Percentiles rank a stretch among this genome's conserved stretches.
Conservation (phyloP, 2,888 invertebrate species). For the Invenusta paracnida region DNA sequence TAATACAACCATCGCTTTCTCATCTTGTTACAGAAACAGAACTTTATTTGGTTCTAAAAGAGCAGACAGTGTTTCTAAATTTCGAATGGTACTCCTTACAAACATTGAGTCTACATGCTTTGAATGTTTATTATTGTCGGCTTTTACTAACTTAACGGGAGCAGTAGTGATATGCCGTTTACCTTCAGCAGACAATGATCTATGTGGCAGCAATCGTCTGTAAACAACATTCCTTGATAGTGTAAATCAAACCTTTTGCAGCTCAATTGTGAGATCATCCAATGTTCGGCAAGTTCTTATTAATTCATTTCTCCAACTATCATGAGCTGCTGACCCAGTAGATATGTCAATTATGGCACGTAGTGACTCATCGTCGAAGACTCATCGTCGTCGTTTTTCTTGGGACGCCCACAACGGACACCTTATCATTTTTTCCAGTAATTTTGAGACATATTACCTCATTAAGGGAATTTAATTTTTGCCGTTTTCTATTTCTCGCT, state of each 20-base stretch:
- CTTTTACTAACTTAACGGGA: not conserved
- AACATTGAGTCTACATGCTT: not conserved
- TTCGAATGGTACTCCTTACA: not conserved
- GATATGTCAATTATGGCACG: not conserved
- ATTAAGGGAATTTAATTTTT: not conserved
- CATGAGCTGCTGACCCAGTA: not conserved
- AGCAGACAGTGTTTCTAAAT: not conserved
- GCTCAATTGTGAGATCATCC: not conserved
- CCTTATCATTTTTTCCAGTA: not conserved
- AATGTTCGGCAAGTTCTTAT: not conserved
- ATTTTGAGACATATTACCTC: not conserved
- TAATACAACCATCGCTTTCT: not conserved
- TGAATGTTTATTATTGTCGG: not conserved
- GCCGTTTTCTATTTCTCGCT: not conserved
- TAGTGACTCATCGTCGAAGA: too few relatives aligned
- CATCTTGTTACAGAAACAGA: not conserved
- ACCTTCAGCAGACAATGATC: not conserved
- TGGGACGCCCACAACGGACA: not conserved
- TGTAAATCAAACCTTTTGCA: not conserved
- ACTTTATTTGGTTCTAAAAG: not conserved
- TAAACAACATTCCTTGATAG: not conserved
- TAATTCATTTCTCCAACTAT: not conserved
- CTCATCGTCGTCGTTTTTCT: not conserved
- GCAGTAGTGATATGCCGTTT: not conserved
- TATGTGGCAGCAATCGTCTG: not conserved